Percentiles rank a stretch among this genome's conserved stretches.
Evolutionary conservation across 2,888 invertebrate species (phyloP).

Genomic region (Troides aeacus): DNA sequence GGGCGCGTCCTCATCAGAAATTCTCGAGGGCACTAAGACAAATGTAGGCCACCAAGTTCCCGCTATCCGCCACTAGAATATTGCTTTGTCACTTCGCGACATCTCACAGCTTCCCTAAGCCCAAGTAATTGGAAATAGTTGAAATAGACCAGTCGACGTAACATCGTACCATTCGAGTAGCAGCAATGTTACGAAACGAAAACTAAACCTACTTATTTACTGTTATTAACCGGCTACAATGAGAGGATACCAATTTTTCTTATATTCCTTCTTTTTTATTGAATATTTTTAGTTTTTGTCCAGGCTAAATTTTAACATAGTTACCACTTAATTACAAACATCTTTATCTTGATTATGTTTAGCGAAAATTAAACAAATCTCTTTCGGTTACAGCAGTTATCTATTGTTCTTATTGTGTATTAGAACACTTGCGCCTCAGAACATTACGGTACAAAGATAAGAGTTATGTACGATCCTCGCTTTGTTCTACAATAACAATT

Average conservation of each 20-base stretch:
- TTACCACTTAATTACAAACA: not conserved
- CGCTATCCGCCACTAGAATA: slow-evolving; percentile 64
- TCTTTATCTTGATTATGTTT: not conserved
- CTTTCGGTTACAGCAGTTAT: not conserved
- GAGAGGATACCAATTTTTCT: too few species aligned
- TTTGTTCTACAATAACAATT: slow-evolving; percentile 3
- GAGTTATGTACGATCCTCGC: not conserved
- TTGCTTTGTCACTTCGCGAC: slow-evolving; percentile 79
- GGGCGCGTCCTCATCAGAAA: slow-evolving; percentile 69
- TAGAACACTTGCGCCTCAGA: not conserved
- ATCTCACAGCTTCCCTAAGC: slow-evolving; percentile 73
- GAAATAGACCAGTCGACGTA: slow-evolving; percentile 71
- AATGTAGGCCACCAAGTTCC: slow-evolving; percentile 77
- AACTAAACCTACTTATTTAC: slow-evolving; percentile 15
- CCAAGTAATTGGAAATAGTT: slow-evolving; percentile 80
- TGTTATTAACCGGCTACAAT: slow-evolving; percentile 6
- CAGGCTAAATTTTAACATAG: not conserved
- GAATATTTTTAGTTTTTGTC: too few species aligned
- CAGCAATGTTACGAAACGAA: slow-evolving; percentile 21
- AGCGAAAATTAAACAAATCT: not conserved
- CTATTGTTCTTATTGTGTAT: not conserved
- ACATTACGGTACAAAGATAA: not conserved
- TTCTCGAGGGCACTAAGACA: slow-evolving; percentile 72
- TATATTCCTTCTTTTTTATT: too few species aligned
- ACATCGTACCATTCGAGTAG: slow-evolving; percentile 44